Base-by-base conservation (phyloP, 2,113 vertebrate genomes). In the Embiotoca jacksoni region DNA sequence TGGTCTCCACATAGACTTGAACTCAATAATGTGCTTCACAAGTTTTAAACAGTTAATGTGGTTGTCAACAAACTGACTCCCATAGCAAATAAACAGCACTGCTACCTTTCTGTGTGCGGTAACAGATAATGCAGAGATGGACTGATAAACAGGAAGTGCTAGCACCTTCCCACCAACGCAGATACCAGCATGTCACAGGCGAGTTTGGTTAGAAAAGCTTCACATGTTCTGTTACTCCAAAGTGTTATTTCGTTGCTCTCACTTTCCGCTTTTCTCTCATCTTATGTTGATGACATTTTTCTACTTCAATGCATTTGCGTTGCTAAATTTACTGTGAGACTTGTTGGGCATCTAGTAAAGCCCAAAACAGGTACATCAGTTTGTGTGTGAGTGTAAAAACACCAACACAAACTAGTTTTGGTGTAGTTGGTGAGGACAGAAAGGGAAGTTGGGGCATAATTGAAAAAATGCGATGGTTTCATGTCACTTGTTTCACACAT, bases 371-470 rank as follows among this genome's bases (percentile, higher is more conserved):
- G 14, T 23, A 50, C 30, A 55, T 14, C 4, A 63, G 44, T 44
- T 46, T 37, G 13, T 23, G 23, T 23, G 23, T 23, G 2, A 54
- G 15, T 23, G 30, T 58, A 31, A 57, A n/a, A 62, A 5, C 6
- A 59, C n/a, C 41, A 11, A 13, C 3, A 30, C 33, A 10, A 23
- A 41, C 31, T 32, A 33, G 8, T 23, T 23, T 68, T 33, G 33
- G 15, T 7, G 3, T 10, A 50, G 49, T 23, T 63, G 9, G 10
- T 1, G 0, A 1, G 7, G 15, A 13, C 7, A 1, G 56, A 86
- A 81, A 23, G 32, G 78, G 87, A 88, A 88, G 78, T 71, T 72
- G n/a, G 5, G 35, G n/a, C 4, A 31, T 36, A 1, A 71, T 49
- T 0, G 1, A 80, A 82, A 52, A 60, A 8, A 23, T 6, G 15